Evolutionary conservation across 1,140 invertebrate genomes (phyloP).

Genomic region (Microplitis demolitor): DNA sequence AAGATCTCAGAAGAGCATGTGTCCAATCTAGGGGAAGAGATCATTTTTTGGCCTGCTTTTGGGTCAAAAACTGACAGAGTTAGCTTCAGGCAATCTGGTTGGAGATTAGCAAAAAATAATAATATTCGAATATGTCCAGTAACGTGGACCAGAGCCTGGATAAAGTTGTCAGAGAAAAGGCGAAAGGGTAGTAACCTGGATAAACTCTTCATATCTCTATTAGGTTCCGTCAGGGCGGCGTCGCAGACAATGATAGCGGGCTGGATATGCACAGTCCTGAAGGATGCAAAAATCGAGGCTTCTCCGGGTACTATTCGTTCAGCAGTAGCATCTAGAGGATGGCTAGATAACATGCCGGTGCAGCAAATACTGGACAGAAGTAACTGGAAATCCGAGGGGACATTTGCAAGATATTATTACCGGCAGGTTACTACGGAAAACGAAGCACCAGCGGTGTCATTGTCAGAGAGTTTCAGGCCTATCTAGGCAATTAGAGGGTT

Average conservation of each 20-base stretch:
- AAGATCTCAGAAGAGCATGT: conserved; percentile 20
- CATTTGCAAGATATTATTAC: conserved; percentile 19
- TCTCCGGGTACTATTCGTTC: conserved; percentile 38
- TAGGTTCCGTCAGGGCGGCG: conserved; percentile 7
- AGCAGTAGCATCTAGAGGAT: conserved; percentile 38
- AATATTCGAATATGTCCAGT: conserved; percentile 7
- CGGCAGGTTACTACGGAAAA: not conserved
- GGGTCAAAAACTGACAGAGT: conserved; percentile 36
- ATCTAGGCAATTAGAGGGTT: not conserved
- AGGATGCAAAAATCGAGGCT: conserved; percentile 28
- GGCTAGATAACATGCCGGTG: conserved; percentile 33
- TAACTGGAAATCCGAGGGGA: conserved; percentile 23
- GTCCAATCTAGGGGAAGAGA: not conserved
- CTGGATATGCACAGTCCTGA: conserved; percentile 34
- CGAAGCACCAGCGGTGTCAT: not conserved
- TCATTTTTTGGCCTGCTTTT: conserved; percentile 35
- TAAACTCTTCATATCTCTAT: conserved; percentile 10
- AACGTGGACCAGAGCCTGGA: not conserved
- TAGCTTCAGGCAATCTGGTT: conserved; percentile 15
- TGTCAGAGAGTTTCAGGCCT: conserved; percentile 1
- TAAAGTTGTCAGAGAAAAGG: conserved; percentile 3
- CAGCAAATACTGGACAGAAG: conserved; percentile 31
- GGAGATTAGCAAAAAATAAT: conserved; percentile 5
- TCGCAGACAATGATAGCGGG: conserved; percentile 27
- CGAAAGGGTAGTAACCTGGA: not conserved